phyloP scores from a whole-genome alignment of 2,113 vertebrate genomes.

The Tetrao urogallus region DNA sequence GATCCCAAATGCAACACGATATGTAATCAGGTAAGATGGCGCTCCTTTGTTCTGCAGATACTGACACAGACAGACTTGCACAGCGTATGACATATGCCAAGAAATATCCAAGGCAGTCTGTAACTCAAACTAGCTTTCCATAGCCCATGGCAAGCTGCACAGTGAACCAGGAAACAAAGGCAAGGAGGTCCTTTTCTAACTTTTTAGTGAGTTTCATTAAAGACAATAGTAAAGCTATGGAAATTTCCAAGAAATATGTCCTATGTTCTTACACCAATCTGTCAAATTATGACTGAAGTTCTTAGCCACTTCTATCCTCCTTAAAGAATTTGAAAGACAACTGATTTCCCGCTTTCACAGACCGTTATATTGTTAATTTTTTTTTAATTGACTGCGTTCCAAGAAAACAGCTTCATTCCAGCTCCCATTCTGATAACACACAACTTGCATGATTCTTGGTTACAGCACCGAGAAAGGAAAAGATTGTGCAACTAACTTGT shows the following conservation, averaged over 20 bases:
- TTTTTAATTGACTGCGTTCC: not conserved
- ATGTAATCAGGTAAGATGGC: not conserved
- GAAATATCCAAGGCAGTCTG: not conserved
- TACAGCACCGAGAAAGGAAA: not conserved
- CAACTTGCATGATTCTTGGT: not conserved
- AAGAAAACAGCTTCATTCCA: not conserved
- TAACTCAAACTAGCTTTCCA: not conserved
- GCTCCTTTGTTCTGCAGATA: not conserved
- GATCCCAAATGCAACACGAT: not conserved
- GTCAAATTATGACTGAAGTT: not conserved
- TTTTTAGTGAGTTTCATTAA: not conserved
- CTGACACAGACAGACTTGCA: not conserved
- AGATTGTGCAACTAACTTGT: not conserved
- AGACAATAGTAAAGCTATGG: fast-evolving
- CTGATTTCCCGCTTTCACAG: not conserved
- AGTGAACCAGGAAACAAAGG: not conserved
- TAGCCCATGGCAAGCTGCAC: not conserved
- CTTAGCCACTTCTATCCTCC: not conserved
- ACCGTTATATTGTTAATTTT: fast-evolving
- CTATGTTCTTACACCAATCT: not conserved
- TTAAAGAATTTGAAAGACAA: not conserved
- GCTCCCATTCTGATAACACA: not conserved
- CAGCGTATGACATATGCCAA: not conserved
- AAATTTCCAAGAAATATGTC: not conserved
- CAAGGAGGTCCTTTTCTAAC: not conserved